Evolutionary conservation across 2,888 invertebrate species (phyloP).

Genomic region (Clivina fossor): DNA sequence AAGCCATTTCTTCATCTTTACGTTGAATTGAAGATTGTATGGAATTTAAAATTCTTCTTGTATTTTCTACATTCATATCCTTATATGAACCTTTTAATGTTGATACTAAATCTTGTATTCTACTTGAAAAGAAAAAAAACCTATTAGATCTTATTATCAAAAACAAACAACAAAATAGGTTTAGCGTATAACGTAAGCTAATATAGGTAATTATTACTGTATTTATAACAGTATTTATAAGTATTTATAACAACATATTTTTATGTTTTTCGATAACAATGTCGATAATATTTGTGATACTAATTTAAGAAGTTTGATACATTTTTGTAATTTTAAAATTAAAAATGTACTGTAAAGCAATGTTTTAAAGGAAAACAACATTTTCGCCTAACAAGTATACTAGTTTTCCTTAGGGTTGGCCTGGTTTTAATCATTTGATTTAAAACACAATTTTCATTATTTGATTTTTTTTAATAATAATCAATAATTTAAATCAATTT

Average conservation of each 20-base stretch:
- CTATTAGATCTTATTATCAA: slow-evolving; percentile 6
- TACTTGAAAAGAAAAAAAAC: slow-evolving; percentile 73
- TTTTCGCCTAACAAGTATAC: no score
- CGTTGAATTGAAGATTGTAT: slow-evolving; percentile 83
- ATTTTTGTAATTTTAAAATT: no score
- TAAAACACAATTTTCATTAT: no score
- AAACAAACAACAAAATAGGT: not conserved
- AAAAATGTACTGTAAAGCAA: no score
- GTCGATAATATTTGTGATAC: no score
- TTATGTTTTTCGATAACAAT: no score
- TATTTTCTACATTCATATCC: slow-evolving; percentile 72
- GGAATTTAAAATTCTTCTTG: slow-evolving; percentile 68
- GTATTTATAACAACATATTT: not conserved
- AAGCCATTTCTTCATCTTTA: slow-evolving; percentile 92
- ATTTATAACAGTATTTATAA: not conserved
- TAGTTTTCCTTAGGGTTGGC: no score
- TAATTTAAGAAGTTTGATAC: no score
- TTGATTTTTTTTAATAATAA: no score
- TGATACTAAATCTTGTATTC: slow-evolving; percentile 79
- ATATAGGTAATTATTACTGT: not conserved
- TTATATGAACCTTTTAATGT: slow-evolving; percentile 73
- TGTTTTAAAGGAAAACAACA: no score
- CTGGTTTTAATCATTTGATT: no score
- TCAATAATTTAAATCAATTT: no score
- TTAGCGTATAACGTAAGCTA: not conserved